Evolutionary conservation across 2,113 vertebrate genomes (phyloP).

Genomic region (Brevimyrus niger): DNA sequence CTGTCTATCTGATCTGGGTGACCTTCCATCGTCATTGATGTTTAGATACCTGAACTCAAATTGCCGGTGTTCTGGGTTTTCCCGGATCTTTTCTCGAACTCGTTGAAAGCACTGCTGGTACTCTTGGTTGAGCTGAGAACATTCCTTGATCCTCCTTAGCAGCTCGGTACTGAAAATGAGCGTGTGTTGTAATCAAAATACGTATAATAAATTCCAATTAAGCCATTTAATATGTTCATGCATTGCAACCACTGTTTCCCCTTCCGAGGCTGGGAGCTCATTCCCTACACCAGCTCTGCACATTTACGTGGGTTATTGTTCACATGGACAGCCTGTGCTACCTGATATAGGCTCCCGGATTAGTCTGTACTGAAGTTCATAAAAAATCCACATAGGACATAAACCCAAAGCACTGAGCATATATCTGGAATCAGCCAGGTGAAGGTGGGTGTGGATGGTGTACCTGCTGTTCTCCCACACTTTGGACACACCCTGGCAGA

Average conservation of each 20-base stretch:
- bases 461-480: conserved; percentile 73
- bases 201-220: background rate
- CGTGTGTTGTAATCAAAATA: background rate
- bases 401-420: background rate
- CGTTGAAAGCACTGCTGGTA: conserved; percentile 63
- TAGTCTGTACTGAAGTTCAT: background rate
- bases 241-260: background rate
- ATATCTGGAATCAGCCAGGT: background rate
- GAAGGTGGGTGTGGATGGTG: background rate
- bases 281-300: background rate
- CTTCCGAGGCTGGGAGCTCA: background rate
- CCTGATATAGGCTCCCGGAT: background rate
- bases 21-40: too few relatives aligned
- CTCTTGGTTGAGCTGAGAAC: conserved; percentile 58
- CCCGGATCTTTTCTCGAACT: conserved; percentile 54
- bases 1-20: background rate
- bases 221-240: background rate
- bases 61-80: conserved; percentile 49
- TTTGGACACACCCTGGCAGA: conserved; percentile 56
- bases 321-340: background rate
- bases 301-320: background rate
- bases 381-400: background rate
- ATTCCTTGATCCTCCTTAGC: conserved; percentile 59
- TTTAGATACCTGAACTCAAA: conserved; percentile 65
- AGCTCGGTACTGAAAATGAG: conserved; percentile 53